Percentiles rank a stretch among this genome's conserved stretches.
phyloP scores from a whole-genome alignment of 2,113 vertebrate genomes.

The Haemorhous mexicanus region DNA sequence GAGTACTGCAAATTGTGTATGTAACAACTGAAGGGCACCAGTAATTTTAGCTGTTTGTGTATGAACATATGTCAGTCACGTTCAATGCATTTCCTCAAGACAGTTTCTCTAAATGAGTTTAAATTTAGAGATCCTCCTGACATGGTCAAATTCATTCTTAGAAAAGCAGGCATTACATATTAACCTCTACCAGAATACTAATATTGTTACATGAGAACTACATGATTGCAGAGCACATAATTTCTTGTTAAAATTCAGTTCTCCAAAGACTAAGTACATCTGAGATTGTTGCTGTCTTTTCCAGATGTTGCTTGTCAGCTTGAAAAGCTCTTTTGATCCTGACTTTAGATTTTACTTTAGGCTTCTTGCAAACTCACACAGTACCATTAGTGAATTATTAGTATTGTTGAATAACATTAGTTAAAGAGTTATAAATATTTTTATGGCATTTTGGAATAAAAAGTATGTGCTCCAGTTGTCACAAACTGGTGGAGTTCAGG shows the following conservation, averaged over 20 bases:
- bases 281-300: neutral
- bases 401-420: neutral
- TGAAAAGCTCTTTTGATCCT: neutral
- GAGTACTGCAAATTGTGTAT: neutral
- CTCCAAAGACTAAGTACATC: neutral
- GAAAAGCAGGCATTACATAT: neutral
- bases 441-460: neutral
- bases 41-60: neutral
- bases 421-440: neutral
- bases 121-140: neutral
- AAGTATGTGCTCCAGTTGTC: fast-evolving
- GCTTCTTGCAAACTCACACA: neutral
- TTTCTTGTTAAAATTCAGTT: neutral
- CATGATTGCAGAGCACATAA: neutral
- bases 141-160: neutral
- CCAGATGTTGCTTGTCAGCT: neutral
- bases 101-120: neutral
- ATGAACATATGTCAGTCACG: fast-evolving
- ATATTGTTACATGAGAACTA: neutral
- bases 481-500: neutral
- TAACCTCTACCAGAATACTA: neutral
- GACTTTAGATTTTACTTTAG: neutral
- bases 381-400: neutral
- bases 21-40: neutral
- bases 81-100: neutral